These are phyloP conservation scores for Neodiprion lecontei DNA, from an alignment of 1,140 invertebrate genomes.

Conservation along the genomic window DNA sequence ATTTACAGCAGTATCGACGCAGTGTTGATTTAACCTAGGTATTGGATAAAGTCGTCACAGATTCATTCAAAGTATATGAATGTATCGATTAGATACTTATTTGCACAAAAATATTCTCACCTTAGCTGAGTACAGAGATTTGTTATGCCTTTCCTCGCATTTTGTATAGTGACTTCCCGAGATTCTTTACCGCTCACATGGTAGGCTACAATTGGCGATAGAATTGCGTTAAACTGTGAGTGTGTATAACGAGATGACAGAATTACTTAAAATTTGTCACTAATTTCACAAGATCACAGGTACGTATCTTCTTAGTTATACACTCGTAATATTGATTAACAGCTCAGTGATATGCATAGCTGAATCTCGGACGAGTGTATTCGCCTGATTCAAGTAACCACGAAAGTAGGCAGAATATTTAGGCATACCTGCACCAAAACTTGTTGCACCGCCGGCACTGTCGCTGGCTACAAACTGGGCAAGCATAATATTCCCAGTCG, in stretches of 20 bases:
- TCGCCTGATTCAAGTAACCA: too few relatives aligned
- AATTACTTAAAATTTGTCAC: not conserved
- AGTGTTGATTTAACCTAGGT: constrained; percentile 82
- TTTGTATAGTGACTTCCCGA: constrained; percentile 85
- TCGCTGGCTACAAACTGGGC: constrained; percentile 93
- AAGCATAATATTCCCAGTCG: constrained; percentile 85
- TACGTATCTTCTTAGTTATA: not conserved
- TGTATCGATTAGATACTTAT: not conserved
- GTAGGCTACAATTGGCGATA: constrained; percentile 67
- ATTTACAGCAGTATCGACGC: constrained; percentile 91
- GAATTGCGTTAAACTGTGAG: constrained; percentile 16
- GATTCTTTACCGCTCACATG: constrained; percentile 87
- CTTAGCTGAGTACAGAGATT: constrained; percentile 78
- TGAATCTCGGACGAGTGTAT: too few relatives aligned
- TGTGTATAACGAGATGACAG: not conserved
- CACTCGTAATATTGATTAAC: not conserved
- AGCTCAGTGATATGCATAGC: too few relatives aligned
- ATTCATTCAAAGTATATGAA: not conserved
- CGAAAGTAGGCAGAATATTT: constrained; percentile 22
- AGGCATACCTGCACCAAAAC: constrained; percentile 72
- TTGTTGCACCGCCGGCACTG: constrained; percentile 80
- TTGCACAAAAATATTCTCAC: constrained; percentile 41
- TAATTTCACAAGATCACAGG: not conserved
- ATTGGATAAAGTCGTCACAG: constrained; percentile 16
- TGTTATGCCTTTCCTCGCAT: constrained; percentile 84